Base-by-base conservation (phyloP, 2,113 vertebrate species). In the Silurus asotus region DNA sequence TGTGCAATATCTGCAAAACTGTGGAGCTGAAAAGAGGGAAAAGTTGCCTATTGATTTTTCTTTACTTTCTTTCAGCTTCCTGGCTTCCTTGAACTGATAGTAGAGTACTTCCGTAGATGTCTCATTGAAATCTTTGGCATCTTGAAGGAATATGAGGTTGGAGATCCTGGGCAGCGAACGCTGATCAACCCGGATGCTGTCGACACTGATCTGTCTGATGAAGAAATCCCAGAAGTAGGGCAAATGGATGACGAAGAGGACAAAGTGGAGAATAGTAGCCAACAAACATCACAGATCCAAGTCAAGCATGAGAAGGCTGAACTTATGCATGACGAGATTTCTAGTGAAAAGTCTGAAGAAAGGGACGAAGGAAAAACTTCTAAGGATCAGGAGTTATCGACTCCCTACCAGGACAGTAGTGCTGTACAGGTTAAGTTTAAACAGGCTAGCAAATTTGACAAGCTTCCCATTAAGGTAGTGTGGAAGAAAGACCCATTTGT, bases 121-220 rank as follows among this genome's bases (percentile, higher is more conserved):
- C 96, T 99, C 93, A 99, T 99, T 0, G 97, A 99, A 93, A 99
- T 99, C 91, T 99, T 99, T 89, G 97, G 97, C 92, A 99, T 99
- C 92, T 91, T 99, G 88, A 98, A 97, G 92, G 98, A 99, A 92
- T 99, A 99, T 2, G 98, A 99, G 91, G 97, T 99, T 75, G 98
- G 98, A 89, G 97, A 99, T 91, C 96, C 96, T 55, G 97, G 97
- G 84, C 98, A 99, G 93, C 97, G 96, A 93, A 97, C 96, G 84
- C 95, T 99, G 88, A 93, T 98, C 87, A 95, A 98, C 89, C 97
- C 97, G 0, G 92, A 96, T 61, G 95, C 95, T 59, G 96, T 94
- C n/a, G 92, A 94, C 90, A 95, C 94, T 25, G 91, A 96, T 83
- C 93, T 94, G 79, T 96, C 95, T 11, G 94, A 95, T 37, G 93